Conservation (phyloP, 2,113 vertebrate genomes). For the Todiramphus chloris region DNA sequence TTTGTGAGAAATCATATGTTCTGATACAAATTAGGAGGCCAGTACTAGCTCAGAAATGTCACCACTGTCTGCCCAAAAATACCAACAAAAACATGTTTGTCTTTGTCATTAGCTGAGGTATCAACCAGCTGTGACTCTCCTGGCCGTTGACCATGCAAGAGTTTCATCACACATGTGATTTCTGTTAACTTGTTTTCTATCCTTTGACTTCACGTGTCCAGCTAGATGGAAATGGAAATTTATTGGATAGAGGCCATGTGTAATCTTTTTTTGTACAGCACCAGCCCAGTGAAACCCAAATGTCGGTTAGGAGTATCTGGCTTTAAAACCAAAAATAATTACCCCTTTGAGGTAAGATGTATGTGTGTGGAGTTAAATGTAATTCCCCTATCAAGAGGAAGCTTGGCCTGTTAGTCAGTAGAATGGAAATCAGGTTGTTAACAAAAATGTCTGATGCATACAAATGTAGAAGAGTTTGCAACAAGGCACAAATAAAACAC, state of each 20-base stretch:
- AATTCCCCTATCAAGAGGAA: background rate
- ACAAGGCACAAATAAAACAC: background rate
- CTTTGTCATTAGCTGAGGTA: background rate
- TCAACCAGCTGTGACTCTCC: background rate
- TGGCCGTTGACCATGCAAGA: background rate
- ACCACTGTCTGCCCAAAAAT: background rate
- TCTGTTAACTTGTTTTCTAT: background rate
- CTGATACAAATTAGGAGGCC: background rate
- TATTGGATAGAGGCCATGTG: rapidly evolving
- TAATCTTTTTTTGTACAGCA: background rate
- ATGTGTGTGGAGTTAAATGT: background rate
- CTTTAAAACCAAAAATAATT: background rate
- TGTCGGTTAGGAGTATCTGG: background rate
- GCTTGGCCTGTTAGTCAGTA: background rate
- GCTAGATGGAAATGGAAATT: background rate
- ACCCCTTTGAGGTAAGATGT: background rate
- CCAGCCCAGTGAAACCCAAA: background rate
- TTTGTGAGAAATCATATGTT: background rate
- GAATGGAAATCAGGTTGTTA: background rate
- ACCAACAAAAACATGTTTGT: rapidly evolving
- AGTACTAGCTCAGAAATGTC: background rate
- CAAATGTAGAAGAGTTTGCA: background rate
- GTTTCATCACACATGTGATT: background rate
- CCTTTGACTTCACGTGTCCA: background rate
- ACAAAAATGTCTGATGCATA: background rate